These are phyloP conservation scores for Actinernus sp. DNA, from an alignment of 92 coral and sea anemone genomes.

Conservation along the genomic window DNA sequence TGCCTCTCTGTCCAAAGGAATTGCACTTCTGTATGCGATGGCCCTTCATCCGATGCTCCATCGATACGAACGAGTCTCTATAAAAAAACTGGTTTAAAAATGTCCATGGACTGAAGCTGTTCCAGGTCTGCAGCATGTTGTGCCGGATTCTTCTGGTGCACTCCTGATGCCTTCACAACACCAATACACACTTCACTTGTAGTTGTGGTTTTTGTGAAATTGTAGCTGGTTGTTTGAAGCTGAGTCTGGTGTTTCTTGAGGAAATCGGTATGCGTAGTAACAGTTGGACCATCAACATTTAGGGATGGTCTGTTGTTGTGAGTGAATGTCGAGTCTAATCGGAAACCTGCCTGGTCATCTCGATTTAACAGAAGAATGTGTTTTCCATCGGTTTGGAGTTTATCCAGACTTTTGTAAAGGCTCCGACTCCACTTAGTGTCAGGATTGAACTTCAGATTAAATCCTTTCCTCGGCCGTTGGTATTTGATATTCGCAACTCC, in stretches of 20 bases:
- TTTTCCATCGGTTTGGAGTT: constrained; percentile 48
- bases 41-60: no score
- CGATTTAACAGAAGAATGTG: constrained; percentile 38
- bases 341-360: constrained; percentile 67
- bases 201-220: constrained; percentile 61
- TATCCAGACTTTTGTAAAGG: constrained; percentile 45
- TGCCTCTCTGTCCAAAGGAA: constrained; percentile 18
- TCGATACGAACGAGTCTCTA: no score
- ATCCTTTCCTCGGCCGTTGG: constrained; percentile 49
- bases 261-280: constrained; percentile 63
- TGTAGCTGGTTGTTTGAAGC: constrained; percentile 63
- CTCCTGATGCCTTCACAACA: constrained; percentile 57
- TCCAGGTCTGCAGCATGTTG: constrained; percentile 52
- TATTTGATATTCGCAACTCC: no score
- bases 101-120: constrained; percentile 23
- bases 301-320: constrained; percentile 48
- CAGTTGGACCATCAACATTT: constrained; percentile 28
- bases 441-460: constrained; percentile 45
- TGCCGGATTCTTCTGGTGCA: constrained; percentile 56
- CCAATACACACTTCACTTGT: constrained; percentile 68
- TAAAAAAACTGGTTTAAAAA: constrained; percentile 33
- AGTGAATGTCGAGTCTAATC: constrained; percentile 59
- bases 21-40: no score
- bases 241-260: constrained; percentile 58
- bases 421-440: constrained; percentile 54